Percentiles rank a stretch among this genome's conserved stretches.
Conservation (phyloP, 2,113 vertebrate species). For the Vireo altiloquus region DNA sequence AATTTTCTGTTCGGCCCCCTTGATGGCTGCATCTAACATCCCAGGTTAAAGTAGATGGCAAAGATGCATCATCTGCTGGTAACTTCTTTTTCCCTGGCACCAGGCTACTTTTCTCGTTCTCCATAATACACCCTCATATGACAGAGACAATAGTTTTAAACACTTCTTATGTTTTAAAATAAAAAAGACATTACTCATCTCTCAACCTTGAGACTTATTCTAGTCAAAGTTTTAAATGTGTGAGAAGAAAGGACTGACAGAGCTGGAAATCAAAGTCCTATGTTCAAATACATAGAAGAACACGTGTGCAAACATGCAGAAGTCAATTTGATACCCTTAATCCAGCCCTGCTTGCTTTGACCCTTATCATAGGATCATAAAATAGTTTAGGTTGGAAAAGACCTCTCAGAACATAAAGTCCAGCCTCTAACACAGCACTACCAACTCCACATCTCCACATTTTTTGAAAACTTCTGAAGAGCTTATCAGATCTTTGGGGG, state of each 20-base stretch:
- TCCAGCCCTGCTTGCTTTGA: background rate
- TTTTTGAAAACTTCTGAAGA: background rate
- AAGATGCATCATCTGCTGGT: background rate
- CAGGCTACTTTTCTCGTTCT: background rate
- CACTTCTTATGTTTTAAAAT: background rate
- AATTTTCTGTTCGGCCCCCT: background rate
- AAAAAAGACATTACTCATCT: background rate
- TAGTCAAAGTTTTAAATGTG: background rate
- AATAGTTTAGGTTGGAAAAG: background rate
- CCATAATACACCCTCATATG: background rate
- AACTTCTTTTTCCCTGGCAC: background rate
- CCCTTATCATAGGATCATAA: background rate
- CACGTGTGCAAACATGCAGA: background rate
- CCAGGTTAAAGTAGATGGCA: background rate
- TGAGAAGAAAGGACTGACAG: background rate
- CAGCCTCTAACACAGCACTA: background rate
- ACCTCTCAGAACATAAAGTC: background rate
- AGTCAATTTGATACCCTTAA: background rate
- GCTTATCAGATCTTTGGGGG: background rate
- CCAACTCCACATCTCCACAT: background rate
- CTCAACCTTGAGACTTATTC: background rate
- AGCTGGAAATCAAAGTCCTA: background rate
- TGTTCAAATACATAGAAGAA: background rate
- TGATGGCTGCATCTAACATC: background rate
- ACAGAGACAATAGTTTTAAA: background rate